Base-by-base conservation (phyloP, 2,113 vertebrate genomes). In the Sinocyclocheilus rhinocerous region DNA sequence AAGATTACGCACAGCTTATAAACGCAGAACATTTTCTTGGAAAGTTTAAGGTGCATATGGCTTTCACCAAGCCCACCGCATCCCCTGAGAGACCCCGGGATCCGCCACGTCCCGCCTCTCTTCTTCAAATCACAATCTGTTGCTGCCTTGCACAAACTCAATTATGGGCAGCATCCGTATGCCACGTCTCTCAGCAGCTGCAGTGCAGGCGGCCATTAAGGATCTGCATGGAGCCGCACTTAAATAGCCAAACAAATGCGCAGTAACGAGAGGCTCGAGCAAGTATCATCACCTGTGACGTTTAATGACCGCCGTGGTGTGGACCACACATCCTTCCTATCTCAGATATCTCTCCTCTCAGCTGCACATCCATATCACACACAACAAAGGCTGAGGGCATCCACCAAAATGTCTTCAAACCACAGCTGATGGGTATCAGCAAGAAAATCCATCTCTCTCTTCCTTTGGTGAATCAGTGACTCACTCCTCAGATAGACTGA, bases 91-190 rank as follows among this genome's bases (percentile, higher is more conserved):
- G 59, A 81, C 24, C 79, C 42, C 9, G 1, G 11, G n/a, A 42
- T 36, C 36, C 45, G 7, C 18, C 70, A 52, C 59, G 26, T 72
- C 81, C 70, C 13, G 52, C 29, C 48, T 24, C 59, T 76, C 48
- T 69, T 39, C 69, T 85, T 24, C 24, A 70, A 81, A 84, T 76
- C 18, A 26, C 81, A 84, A 59, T 81, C 87, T 88, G 85, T 84
- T 84, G 69, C 85, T 59, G 48, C 61, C 45, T 73, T n/a, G 4
- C 70, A 63, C 24, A 52, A 86, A 75, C 75, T 80, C 65, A 36
- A 86, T 80, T 80, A 86, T 6, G 4, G 75, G 67, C 33, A 11
- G n/a, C 63, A 65, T 67, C 20, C 36, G 52, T 87, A 84, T 81
- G 76, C 69, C 29, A 20, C 12, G n/a, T 10, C 29, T 39, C 26